These are phyloP conservation scores for Akabosia matsudoensis DNA, from an alignment of 1,140 invertebrate genomes.

Conservation along the genomic window DNA sequence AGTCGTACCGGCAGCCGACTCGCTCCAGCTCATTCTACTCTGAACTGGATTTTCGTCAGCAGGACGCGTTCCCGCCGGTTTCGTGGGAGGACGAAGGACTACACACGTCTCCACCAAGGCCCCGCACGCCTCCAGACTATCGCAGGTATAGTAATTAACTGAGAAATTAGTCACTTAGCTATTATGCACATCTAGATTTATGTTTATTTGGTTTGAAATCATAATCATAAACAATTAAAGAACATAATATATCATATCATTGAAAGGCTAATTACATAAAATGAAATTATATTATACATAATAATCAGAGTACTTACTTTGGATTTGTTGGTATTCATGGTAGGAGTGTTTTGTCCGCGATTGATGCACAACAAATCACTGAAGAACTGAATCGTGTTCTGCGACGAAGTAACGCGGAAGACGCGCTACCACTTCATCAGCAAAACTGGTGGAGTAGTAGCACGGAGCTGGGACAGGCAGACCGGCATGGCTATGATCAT, in stretches of 20 bases:
- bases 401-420: neutral
- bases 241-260: too few relatives aligned
- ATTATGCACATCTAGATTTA: neutral
- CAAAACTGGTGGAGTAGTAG: slow-evolving; percentile 14
- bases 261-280: too few relatives aligned
- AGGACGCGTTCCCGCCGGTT: neutral
- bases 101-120: neutral
- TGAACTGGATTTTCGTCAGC: neutral
- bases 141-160: too few relatives aligned
- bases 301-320: too few relatives aligned
- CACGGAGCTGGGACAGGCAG: neutral
- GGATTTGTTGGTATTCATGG: neutral
- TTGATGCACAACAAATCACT: slow-evolving; percentile 14
- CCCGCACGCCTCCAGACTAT: too few relatives aligned
- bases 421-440: neutral
- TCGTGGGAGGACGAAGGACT: neutral
- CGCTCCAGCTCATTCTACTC: slow-evolving; percentile 15
- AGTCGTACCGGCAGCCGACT: neutral
- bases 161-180: too few relatives aligned
- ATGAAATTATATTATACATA: too few relatives aligned
- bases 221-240: neutral
- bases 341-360: too few relatives aligned
- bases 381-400: neutral
- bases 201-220: neutral
- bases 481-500: neutral